These are phyloP conservation scores for Pardalotus punctatus DNA, from an alignment of 2,113 vertebrate species.

Conservation along the genomic window DNA sequence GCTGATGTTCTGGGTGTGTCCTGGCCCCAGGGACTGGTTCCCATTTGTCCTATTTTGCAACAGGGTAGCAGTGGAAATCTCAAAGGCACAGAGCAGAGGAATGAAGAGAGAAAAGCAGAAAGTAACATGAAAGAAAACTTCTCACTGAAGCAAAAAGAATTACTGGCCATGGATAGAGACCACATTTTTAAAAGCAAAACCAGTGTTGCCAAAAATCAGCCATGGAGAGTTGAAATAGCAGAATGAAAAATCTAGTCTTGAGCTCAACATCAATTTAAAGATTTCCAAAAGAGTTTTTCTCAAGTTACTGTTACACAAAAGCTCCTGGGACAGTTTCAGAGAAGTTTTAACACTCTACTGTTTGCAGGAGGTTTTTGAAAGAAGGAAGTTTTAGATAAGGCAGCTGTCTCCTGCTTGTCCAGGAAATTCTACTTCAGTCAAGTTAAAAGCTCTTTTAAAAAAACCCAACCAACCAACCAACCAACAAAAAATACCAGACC, in stretches of 20 bases:
- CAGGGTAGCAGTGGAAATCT: neutral
- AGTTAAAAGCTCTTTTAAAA: neutral
- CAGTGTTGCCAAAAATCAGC: neutral
- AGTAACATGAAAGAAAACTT: neutral
- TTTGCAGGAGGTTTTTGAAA: neutral
- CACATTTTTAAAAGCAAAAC: neutral
- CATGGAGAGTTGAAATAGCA: neutral
- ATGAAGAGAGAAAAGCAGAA: neutral
- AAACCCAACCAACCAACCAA: neutral
- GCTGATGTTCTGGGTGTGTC: neutral
- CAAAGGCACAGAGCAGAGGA: neutral
- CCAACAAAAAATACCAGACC: neutral
- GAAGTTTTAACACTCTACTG: neutral
- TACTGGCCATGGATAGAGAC: neutral
- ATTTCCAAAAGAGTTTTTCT: neutral
- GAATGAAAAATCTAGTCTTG: neutral
- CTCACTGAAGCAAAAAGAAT: neutral
- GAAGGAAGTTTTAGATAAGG: neutral
- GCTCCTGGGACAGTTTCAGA: neutral
- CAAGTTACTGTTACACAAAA: neutral
- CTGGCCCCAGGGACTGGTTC: neutral
- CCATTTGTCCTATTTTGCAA: neutral
- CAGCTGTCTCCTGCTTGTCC: neutral
- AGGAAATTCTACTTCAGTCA: neutral
- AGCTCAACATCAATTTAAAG: neutral